phyloP scores from a whole-genome alignment of 2,888 invertebrate genomes.

The Meandrusa payeni region DNA sequence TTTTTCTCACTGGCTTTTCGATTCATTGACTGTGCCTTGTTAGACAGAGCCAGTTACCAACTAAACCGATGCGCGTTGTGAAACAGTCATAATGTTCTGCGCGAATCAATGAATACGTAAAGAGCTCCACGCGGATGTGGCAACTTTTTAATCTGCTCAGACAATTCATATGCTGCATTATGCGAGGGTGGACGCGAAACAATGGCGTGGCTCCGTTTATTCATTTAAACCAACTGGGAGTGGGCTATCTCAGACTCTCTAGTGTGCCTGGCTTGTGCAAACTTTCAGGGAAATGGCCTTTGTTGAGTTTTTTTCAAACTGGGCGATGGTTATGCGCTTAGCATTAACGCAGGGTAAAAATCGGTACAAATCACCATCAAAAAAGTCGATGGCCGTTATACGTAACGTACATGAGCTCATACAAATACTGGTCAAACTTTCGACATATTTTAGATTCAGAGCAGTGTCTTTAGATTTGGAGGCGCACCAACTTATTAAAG shows the following conservation, averaged over 20 bases:
- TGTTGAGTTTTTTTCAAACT: neutral
- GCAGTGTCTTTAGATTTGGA: too few relatives aligned
- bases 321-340: neutral
- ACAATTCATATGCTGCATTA: constrained; percentile 44
- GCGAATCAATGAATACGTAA: constrained; percentile 26
- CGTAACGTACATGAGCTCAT: too few relatives aligned
- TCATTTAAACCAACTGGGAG: constrained; percentile 53
- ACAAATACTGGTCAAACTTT: too few relatives aligned
- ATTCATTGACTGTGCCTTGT: too few relatives aligned
- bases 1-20: too few relatives aligned
- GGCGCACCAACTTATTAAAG: too few relatives aligned
- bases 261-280: constrained; percentile 18
- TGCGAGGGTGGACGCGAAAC: constrained; percentile 36
- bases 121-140: constrained; percentile 34
- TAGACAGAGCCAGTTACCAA: too few relatives aligned
- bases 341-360: too few relatives aligned
- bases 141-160: constrained; percentile 34
- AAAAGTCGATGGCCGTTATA: too few relatives aligned
- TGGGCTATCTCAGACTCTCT: constrained; percentile 51
- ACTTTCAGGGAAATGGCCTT: constrained; percentile 25
- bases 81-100: constrained; percentile 17
- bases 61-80: constrained; percentile 19
- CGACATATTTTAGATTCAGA: too few relatives aligned
- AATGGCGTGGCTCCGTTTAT: constrained; percentile 36
- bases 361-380: too few relatives aligned